Percentiles rank a stretch among this genome's conserved stretches.
phyloP scores from a whole-genome alignment of 2,888 invertebrate species.

The Lepidonotus clava region DNA sequence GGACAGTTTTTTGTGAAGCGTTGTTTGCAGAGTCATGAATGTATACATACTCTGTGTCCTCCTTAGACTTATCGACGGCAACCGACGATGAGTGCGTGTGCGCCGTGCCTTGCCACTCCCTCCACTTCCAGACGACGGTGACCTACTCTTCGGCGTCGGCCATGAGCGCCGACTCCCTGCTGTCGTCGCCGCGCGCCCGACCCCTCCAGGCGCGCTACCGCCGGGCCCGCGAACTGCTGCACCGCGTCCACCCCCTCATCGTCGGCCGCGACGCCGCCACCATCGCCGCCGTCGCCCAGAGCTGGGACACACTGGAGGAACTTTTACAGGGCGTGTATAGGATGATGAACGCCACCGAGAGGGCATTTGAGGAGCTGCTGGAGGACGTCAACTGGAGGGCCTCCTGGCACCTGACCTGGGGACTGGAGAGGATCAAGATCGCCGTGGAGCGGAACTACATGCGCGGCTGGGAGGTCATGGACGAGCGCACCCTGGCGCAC shows the following conservation, averaged over 20 bases:
- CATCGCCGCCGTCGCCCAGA: not conserved
- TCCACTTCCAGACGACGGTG: not conserved
- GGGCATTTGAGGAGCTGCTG: not conserved
- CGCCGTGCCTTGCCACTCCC: not conserved
- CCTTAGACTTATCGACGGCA: not conserved
- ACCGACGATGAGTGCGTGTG: not conserved
- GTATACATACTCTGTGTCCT: too few species aligned
- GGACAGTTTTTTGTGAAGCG: too few species aligned
- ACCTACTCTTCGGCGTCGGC: slow-evolving; percentile 21
- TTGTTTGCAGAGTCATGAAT: too few species aligned
- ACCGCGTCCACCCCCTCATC: not conserved
- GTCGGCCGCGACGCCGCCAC: not conserved
- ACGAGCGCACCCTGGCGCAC: not conserved
- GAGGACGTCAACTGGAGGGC: not conserved
- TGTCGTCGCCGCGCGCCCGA: not conserved
- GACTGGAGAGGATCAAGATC: not conserved
- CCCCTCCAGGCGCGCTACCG: not conserved
- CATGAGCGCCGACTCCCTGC: not conserved
- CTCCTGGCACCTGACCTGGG: not conserved
- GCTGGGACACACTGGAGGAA: not conserved
- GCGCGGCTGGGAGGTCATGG: not conserved
- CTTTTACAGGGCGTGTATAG: too few species aligned
- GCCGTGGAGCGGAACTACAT: not conserved
- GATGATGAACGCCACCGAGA: not conserved
- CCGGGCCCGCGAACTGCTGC: not conserved